Evolutionary conservation across 2,113 vertebrate species (phyloP).

Genomic region (Pangasianodon gigas): DNA sequence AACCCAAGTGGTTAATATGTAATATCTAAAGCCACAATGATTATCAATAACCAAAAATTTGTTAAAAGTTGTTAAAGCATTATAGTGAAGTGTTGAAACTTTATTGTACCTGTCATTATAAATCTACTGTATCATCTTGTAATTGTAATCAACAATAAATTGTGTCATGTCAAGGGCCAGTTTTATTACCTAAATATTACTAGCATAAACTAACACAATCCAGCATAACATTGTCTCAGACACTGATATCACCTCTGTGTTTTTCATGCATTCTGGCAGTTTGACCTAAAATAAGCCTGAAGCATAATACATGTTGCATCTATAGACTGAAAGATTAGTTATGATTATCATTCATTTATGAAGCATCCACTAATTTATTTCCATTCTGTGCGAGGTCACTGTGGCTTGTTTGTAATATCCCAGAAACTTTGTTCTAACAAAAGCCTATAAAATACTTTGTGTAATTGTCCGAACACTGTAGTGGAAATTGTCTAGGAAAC

Average conservation of each 20-base stretch:
- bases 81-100: neutral
- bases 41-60: neutral
- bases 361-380: neutral
- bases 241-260: neutral
- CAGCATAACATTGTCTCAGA: neutral
- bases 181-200: slow-evolving; percentile 4
- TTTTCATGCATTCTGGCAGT: neutral
- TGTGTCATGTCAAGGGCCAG: too few relatives aligned
- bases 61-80: neutral
- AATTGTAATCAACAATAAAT: neutral
- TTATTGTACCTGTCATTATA: neutral
- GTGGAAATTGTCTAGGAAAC: neutral
- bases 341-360: neutral
- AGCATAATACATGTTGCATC: neutral
- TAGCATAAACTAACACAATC: neutral
- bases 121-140: slow-evolving; percentile 5
- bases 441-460: neutral
- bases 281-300: neutral
- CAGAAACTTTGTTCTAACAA: neutral
- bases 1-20: neutral
- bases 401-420: neutral
- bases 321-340: neutral
- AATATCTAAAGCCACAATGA: neutral
- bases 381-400: neutral
- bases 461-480: neutral